A percentile compares a stretch with the other conserved stretches of the same genome.
phyloP scores from a whole-genome alignment of 2,888 invertebrate species.

The Meteorus cinctellus region DNA sequence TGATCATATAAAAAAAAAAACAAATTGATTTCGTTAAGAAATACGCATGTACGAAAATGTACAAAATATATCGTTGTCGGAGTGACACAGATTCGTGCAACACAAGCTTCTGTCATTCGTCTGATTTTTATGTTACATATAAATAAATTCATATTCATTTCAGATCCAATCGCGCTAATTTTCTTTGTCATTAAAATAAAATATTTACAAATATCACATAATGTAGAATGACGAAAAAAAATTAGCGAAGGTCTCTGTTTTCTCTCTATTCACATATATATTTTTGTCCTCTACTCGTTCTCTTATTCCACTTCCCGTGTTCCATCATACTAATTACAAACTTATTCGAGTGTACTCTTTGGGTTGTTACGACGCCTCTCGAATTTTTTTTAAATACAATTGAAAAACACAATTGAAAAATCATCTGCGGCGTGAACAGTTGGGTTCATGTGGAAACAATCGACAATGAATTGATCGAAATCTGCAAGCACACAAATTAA shows the following conservation, averaged over 20 bases:
- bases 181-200: neutral
- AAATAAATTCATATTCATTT: slow-evolving; percentile 1
- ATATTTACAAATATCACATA: neutral
- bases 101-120: neutral
- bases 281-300: neutral
- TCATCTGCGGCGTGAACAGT: slow-evolving; percentile 80
- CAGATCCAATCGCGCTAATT: neutral
- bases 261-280: neutral
- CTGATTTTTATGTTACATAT: neutral
- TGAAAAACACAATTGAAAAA: neutral
- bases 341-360: slow-evolving; percentile 28
- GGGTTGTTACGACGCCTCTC: slow-evolving; percentile 19
- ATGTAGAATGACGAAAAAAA: slow-evolving; percentile 6
- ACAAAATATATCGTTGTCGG: neutral
- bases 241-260: neutral
- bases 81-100: neutral
- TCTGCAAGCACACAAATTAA: slow-evolving; percentile 74
- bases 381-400: neutral
- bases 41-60: neutral
- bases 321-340: slow-evolving; percentile 11
- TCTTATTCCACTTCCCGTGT: neutral
- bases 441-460: slow-evolving; percentile 88
- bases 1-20: neutral
- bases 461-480: slow-evolving; percentile 93
- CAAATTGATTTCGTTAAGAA: neutral